phyloP scores from a whole-genome alignment of 2,113 vertebrate species.

The Tychaedon coryphoeus region DNA sequence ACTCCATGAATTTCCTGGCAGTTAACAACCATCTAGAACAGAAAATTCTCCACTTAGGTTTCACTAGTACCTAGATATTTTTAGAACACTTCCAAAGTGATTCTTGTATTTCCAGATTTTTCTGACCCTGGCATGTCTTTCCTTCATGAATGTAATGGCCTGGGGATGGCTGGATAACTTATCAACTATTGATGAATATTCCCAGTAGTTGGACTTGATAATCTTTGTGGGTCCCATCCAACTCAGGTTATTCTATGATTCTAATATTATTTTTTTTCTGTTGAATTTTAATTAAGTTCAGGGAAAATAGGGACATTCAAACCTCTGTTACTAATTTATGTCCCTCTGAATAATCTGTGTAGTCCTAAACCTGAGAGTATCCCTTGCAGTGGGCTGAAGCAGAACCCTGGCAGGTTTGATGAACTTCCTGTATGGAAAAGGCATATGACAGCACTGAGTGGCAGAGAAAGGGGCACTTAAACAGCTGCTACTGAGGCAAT shows the following conservation, averaged over 20 bases:
- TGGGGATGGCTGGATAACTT: background rate
- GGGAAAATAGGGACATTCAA: background rate
- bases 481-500: conserved; percentile 25
- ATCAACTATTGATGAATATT: background rate
- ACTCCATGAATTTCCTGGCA: background rate
- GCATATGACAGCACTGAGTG: background rate
- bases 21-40: background rate
- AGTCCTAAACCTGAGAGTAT: background rate
- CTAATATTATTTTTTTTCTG: background rate
- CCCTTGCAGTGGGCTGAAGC: background rate
- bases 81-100: background rate
- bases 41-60: background rate
- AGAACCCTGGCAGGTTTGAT: background rate
- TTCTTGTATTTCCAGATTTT: background rate
- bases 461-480: conserved; percentile 1
- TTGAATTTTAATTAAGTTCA: background rate
- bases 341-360: background rate
- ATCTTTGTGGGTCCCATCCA: background rate
- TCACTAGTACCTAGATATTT: background rate
- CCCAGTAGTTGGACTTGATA: background rate
- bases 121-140: background rate
- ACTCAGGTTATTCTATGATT: background rate
- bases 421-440: background rate
- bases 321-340: background rate
- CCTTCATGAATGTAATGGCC: background rate